Evolutionary conservation across 2,113 vertebrate species (phyloP), one percentile per base, ranked within the genome.

Genomic region (Pseudolaguvia tuberculata): DNA sequence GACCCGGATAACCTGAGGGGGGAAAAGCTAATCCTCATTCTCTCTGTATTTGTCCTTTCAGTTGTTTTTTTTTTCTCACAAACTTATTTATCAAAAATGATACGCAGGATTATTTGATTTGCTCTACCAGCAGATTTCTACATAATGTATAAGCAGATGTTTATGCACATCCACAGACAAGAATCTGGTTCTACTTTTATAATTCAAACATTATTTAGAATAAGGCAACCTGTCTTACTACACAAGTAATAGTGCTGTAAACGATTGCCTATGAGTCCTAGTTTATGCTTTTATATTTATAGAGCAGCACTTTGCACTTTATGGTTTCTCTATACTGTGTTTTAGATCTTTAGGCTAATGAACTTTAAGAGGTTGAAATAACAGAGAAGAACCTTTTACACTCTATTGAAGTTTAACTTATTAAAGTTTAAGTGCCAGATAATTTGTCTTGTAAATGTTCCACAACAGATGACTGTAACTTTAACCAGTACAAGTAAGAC

Each of bases 401-500:
- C 58, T 39, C 58, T 62, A 17, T 35, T 39, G 35, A 63, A 63
- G 61, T 23, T 61, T 9, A 42, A 42, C 39, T 42, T 42, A 42
- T 42, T 42, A 42, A 42, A 42, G 39, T 42, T 42, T 42, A 42
- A 42, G 31, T 35, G 10, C 18, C 6, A 18, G 42, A 45, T 45
- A 9, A 65, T 1, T 45, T 66, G 39, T 23, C 59, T 42, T 20
- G 2, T 39, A 20, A 20, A 35, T 62, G 31, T 62, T 39, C 12
- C 59, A 62, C 59, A 62, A 21, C 35, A 62, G 39, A n/a, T 62
- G 42, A 63, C 21, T 21, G 35, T 45, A 42, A 59, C 57, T 62
- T 2, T 13, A 42, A n/a, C 11, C 31, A 13, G 29, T 62, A 20
- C 17, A 39, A n/a, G 35, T 35, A 31, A 35, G 20, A 21, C 31